A percentile compares a stretch with the other conserved stretches of the same genome.
These are phyloP conservation scores for Eupithecia tripunctaria DNA, from an alignment of 2,888 invertebrate genomes.

Conservation along the genomic window DNA sequence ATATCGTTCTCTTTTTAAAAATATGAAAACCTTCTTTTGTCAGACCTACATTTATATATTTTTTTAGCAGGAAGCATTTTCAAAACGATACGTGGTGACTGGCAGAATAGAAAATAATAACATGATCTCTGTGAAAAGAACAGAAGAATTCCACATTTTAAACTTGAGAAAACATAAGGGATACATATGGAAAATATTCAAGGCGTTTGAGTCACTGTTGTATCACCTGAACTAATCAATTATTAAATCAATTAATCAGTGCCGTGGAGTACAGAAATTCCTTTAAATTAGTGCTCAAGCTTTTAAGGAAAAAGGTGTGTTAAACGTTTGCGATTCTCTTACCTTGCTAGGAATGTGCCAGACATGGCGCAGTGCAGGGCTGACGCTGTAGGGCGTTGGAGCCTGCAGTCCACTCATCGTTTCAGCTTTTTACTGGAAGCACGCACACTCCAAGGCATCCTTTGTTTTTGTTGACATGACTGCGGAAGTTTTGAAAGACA, in stretches of 20 bases:
- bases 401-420: constrained; percentile 54
- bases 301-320: background rate
- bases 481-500: constrained; percentile 4
- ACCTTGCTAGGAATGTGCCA: constrained; percentile 28
- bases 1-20: background rate
- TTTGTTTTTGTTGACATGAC: constrained; percentile 52
- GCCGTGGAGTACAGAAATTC: constrained; percentile 1
- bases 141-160: too few relatives aligned
- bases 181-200: background rate
- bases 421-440: constrained; percentile 47
- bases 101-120: background rate
- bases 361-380: constrained; percentile 39
- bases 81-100: background rate
- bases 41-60: background rate
- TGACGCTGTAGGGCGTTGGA: constrained; percentile 57
- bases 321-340: background rate
- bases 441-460: constrained; percentile 49
- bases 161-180: background rate
- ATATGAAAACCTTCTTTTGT: background rate
- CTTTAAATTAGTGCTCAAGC: constrained; percentile 22
- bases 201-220: background rate
- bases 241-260: constrained; percentile 6
- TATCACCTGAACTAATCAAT: background rate
- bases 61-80: background rate
- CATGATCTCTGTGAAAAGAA: background rate